These are phyloP conservation scores for Scleropages formosus DNA, from an alignment of 2,797 vertebrate genomes.

Conservation along the genomic window DNA sequence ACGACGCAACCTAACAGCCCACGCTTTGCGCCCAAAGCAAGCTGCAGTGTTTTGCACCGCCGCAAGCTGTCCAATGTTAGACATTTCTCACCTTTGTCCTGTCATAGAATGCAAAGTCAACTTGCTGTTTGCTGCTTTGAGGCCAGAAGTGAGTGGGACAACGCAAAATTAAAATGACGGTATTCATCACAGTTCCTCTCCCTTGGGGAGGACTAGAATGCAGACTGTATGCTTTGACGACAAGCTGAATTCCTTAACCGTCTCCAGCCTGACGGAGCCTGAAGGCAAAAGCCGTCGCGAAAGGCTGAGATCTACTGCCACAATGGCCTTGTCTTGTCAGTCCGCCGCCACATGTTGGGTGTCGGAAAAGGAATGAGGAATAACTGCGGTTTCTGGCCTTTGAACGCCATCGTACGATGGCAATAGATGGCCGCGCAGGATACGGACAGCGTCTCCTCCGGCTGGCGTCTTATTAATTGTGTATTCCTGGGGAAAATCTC, in stretches of 20 bases:
- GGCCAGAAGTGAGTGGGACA: too few relatives aligned
- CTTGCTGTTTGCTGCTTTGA: too few relatives aligned
- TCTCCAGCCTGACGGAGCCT: background rate
- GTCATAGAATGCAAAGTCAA: too few relatives aligned
- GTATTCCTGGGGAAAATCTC: conserved; percentile 12
- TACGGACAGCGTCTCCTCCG: background rate
- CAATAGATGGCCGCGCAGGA: background rate
- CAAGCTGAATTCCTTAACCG: conserved; percentile 4
- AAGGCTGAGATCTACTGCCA: background rate
- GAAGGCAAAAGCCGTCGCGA: background rate
- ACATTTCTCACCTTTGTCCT: too few relatives aligned
- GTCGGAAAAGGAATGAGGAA: background rate
- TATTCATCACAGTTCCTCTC: background rate
- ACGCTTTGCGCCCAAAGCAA: too few relatives aligned
- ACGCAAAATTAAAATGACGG: too few relatives aligned
- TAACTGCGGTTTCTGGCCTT: background rate
- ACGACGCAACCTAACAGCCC: too few relatives aligned
- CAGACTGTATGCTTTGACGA: background rate
- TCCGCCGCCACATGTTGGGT: background rate
- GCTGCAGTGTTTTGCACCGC: too few relatives aligned
- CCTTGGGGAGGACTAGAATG: background rate
- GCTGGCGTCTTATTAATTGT: background rate
- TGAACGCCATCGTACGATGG: too few relatives aligned
- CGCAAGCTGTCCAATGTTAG: too few relatives aligned
- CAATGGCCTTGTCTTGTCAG: conserved; percentile 7